Percentiles rank a stretch among this genome's conserved stretches.
phyloP scores from a whole-genome alignment of 2,797 vertebrate genomes.

The Sorex maritimensis region DNA sequence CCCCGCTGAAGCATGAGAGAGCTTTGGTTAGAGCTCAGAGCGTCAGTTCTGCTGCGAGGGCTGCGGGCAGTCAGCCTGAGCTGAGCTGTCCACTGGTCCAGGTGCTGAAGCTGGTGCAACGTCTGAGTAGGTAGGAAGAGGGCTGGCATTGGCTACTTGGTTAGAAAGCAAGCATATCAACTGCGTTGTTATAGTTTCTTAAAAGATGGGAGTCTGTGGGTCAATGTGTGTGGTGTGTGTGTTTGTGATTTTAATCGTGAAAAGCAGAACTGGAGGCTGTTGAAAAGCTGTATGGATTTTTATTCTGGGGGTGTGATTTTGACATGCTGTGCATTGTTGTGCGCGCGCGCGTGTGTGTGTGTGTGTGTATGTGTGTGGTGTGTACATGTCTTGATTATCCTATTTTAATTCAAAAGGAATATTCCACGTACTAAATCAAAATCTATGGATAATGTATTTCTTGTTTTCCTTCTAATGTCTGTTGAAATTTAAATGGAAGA shows the following conservation, averaged over 20 bases:
- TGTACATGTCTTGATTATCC: slow-evolving; percentile 58
- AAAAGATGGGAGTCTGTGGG: slow-evolving; percentile 54
- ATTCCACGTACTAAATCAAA: slow-evolving; percentile 72
- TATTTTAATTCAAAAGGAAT: slow-evolving; percentile 71
- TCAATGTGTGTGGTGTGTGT: slow-evolving; percentile 29
- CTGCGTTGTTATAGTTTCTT: slow-evolving; percentile 77
- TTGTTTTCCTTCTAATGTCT: slow-evolving; percentile 79
- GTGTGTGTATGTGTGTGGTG: slow-evolving; percentile 65
- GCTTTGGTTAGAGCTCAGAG: slow-evolving; percentile 89
- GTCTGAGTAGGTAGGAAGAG: slow-evolving; percentile 84
- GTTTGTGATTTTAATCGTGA: slow-evolving; percentile 62
- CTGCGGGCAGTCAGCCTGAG: slow-evolving; percentile 75
- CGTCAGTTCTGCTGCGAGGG: slow-evolving; percentile 85
- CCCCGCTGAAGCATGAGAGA: slow-evolving; percentile 85
- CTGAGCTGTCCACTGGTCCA: slow-evolving; percentile 88
- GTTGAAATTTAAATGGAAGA: slow-evolving; percentile 81
- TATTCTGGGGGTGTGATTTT: slow-evolving; percentile 64
- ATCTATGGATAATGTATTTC: slow-evolving; percentile 54
- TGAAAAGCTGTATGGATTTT: slow-evolving; percentile 82
- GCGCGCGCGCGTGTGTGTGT: slow-evolving; percentile 75
- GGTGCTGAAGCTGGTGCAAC: slow-evolving; percentile 89
- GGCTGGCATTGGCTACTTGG: slow-evolving; percentile 62
- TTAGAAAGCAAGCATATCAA: slow-evolving; percentile 62
- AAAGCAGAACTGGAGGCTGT: slow-evolving; percentile 72
- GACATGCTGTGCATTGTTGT: slow-evolving; percentile 44